These are phyloP conservation scores for Sorex araneus DNA, from an alignment of 2,113 vertebrate genomes.

Conservation along the genomic window DNA sequence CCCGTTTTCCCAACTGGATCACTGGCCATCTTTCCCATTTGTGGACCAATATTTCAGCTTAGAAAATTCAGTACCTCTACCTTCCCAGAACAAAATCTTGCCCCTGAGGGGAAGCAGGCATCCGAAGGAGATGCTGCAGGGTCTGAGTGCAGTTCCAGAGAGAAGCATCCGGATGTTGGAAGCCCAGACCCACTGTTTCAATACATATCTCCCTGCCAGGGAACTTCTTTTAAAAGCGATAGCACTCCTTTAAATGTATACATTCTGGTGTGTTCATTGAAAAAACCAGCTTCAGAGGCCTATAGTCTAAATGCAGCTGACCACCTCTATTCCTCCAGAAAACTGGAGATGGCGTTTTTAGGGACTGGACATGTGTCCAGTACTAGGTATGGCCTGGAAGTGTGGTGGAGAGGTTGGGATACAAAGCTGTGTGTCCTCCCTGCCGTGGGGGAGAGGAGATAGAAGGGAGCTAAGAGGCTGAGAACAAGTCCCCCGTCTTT, in stretches of 20 bases:
- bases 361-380: too few relatives aligned
- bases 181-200: not conserved
- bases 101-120: not conserved
- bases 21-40: not conserved
- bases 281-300: slow-evolving; percentile 17
- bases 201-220: slow-evolving; percentile 47
- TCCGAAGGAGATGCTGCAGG: slow-evolving; percentile 25
- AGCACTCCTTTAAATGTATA: slow-evolving; percentile 66
- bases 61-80: not conserved
- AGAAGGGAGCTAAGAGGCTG: not conserved
- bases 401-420: not conserved
- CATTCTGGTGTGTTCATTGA: slow-evolving; percentile 68
- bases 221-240: slow-evolving; percentile 59
- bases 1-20: not conserved
- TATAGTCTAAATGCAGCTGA: not conserved
- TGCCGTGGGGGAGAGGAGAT: not conserved
- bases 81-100: not conserved
- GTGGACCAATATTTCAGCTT: slow-evolving; percentile 50
- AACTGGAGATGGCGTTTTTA: slow-evolving; percentile 53
- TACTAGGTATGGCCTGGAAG: not conserved
- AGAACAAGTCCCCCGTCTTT: not conserved
- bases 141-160: slow-evolving; percentile 57
- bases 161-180: slow-evolving; percentile 20
- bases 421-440: not conserved
- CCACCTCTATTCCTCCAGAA: slow-evolving; percentile 14